A percentile compares a stretch with the other conserved stretches of the same genome.
Conservation (phyloP, 2,113 vertebrate species). For the Dasyornis broadbenti region DNA sequence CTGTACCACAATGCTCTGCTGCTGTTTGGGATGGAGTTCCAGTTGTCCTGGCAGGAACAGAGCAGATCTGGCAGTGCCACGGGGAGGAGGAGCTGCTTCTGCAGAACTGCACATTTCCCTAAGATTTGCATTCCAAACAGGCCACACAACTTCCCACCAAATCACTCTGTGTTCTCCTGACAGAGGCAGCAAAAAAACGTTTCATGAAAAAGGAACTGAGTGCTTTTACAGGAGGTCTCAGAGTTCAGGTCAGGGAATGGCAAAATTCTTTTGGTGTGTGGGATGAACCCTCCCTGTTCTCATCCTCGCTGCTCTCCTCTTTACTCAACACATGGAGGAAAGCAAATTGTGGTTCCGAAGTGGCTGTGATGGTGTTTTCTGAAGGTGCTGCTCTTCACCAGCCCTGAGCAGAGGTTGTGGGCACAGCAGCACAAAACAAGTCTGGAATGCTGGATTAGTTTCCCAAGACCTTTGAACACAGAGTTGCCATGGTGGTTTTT, state of each 20-base stretch:
- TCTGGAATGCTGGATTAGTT: not conserved
- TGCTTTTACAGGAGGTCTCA: not conserved
- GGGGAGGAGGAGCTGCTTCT: not conserved
- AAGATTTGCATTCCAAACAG: not conserved
- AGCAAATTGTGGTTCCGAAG: not conserved
- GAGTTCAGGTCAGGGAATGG: not conserved
- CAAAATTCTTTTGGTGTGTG: not conserved
- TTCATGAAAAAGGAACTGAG: not conserved
- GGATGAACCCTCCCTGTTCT: not conserved
- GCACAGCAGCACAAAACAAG: not conserved
- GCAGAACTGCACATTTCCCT: not conserved
- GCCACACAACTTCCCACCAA: not conserved
- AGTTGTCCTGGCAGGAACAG: not conserved
- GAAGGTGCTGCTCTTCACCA: not conserved
- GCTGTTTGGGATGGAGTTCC: not conserved
- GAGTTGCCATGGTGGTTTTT: not conserved
- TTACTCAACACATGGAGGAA: not conserved
- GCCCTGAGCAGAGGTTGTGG: not conserved
- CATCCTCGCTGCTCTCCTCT: not conserved
- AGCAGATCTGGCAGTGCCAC: not conserved
- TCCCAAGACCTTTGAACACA: not conserved
- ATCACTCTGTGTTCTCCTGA: not conserved
- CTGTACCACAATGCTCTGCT: not conserved
- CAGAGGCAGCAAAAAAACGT: not conserved
- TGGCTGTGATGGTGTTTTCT: not conserved